phyloP scores from a whole-genome alignment of 1,140 invertebrate species.

The Drosophila mojavensis region DNA sequence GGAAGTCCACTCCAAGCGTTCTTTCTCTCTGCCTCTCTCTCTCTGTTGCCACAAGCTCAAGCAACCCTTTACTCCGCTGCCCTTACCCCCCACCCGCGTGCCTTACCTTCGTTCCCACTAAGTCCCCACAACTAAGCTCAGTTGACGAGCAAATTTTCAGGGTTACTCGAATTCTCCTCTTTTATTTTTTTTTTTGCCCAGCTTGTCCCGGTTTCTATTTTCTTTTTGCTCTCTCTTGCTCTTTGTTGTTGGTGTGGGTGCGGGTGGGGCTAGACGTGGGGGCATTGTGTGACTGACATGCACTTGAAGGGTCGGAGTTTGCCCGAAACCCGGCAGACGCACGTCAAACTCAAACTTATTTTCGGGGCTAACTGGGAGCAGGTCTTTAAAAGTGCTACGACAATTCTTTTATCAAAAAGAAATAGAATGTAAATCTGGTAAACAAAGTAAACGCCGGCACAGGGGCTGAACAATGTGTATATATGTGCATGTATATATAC shows the following conservation, averaged over 20 bases:
- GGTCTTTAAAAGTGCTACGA: conserved; percentile 24
- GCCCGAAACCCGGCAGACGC: conserved; percentile 20
- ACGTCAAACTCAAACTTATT: conserved; percentile 37
- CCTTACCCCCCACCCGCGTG: not conserved
- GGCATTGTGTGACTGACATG: conserved; percentile 39
- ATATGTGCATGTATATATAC: not conserved
- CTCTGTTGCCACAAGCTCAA: not conserved
- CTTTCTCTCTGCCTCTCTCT: not conserved
- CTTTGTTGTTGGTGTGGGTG: conserved; percentile 7
- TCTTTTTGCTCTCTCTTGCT: conserved; percentile 23
- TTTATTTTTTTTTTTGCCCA: not conserved
- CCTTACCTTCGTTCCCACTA: conserved; percentile 20
- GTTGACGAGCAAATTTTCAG: conserved; percentile 50
- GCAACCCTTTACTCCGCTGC: conserved; percentile 6
- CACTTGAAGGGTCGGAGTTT: conserved; percentile 32
- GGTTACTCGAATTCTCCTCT: conserved; percentile 35
- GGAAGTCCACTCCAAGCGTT: not conserved
- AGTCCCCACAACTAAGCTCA: conserved; percentile 39
- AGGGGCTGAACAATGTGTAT: conserved; percentile 13
- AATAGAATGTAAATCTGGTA: conserved; percentile 49
- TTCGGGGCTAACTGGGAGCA: not conserved
- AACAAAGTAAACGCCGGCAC: conserved; percentile 50
- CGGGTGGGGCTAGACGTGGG: conserved; percentile 4
- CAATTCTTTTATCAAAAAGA: conserved; percentile 37
- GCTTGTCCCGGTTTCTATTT: not conserved